Percentiles rank a stretch among this genome's conserved stretches.
These are phyloP conservation scores for Nemotelus pantherinus DNA, from an alignment of 2,888 invertebrate genomes.

Conservation along the genomic window DNA sequence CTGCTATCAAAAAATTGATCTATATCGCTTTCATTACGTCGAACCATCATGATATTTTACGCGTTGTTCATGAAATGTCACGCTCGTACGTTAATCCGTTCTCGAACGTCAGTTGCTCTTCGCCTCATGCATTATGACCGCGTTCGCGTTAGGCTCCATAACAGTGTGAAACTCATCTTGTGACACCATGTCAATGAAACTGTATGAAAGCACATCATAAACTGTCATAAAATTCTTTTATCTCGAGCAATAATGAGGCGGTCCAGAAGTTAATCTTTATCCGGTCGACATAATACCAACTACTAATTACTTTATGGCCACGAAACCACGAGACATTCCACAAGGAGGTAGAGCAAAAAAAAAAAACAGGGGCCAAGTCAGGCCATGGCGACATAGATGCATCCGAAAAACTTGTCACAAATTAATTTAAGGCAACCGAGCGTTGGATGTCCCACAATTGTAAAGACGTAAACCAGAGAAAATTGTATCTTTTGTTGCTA, in stretches of 20 bases:
- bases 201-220: neutral
- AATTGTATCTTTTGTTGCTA: conserved; percentile 18
- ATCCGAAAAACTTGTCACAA: conserved; percentile 17
- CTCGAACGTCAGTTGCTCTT: too few species aligned
- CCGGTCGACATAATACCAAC: conserved; percentile 14
- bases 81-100: too few species aligned
- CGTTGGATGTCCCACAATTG: neutral
- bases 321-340: conserved; percentile 21
- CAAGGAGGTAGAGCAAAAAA: neutral
- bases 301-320: conserved; percentile 27
- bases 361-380: neutral
- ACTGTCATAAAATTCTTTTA: conserved; percentile 16
- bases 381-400: too few species aligned
- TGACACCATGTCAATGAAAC: neutral
- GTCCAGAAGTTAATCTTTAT: conserved; percentile 30
- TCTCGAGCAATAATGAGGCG: conserved; percentile 19
- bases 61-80: too few species aligned
- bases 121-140: too few species aligned
- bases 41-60: too few species aligned
- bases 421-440: conserved; percentile 9
- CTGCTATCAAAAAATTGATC: too few species aligned
- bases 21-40: too few species aligned
- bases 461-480: neutral
- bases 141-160: too few species aligned
- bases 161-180: neutral